These are phyloP conservation scores for Linnaemya tessellans DNA, from an alignment of 2,888 invertebrate species.

Conservation along the genomic window DNA sequence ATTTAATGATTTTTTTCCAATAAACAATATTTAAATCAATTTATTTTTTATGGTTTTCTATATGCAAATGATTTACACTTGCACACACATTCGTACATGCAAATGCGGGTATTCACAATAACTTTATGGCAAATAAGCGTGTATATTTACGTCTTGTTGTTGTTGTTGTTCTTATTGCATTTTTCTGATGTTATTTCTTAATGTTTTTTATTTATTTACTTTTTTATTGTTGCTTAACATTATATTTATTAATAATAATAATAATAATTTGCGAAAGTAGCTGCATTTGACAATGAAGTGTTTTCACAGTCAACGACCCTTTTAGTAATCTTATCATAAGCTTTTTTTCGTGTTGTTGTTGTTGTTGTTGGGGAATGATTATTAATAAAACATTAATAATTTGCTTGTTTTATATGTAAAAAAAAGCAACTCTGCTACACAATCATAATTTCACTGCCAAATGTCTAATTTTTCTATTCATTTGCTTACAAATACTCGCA, in stretches of 20 bases:
- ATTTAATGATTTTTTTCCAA: constrained; percentile 25
- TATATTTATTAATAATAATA: constrained; percentile 48
- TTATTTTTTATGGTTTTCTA: constrained; percentile 62
- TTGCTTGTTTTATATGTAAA: constrained; percentile 10
- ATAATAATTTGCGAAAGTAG: constrained; percentile 60
- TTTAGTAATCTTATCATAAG: constrained; percentile 70
- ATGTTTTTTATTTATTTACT: constrained; percentile 3
- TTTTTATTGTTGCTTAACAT: constrained; percentile 32
- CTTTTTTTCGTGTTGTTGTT: constrained; percentile 29
- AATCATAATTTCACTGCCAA: background rate
- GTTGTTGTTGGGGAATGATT: constrained; percentile 35
- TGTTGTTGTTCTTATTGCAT: constrained; percentile 30
- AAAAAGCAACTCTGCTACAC: background rate
- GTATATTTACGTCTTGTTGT: background rate
- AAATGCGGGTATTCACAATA: constrained; percentile 1
- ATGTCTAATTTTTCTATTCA: constrained; percentile 4
- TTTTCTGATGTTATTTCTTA: constrained; percentile 52
- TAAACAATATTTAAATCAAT: constrained; percentile 67
- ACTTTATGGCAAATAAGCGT: background rate
- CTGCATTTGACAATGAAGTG: constrained; percentile 68
- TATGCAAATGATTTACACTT: constrained; percentile 53
- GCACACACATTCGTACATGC: background rate
- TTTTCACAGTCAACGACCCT: constrained; percentile 68
- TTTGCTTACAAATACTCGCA: background rate
- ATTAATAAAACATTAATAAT: constrained; percentile 47